Evolutionary conservation across 2,797 vertebrate species (phyloP), one percentile per base, ranked within the genome.

Genomic region (Choloepus didactylus): DNA sequence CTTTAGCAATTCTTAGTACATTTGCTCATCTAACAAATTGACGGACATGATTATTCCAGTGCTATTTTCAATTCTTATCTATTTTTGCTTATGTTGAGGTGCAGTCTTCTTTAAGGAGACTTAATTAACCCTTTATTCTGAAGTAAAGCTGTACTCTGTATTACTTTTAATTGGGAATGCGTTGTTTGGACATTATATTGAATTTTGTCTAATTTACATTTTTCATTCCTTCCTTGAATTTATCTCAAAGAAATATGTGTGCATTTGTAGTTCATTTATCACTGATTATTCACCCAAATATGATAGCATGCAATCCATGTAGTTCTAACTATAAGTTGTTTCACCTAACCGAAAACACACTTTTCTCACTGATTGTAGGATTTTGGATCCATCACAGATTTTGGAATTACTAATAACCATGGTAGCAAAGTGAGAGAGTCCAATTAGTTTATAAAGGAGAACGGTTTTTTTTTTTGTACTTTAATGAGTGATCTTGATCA

Each of bases 141-240:
- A 82, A 85, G 16, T 31, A 35, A 56, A 38, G 4, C 6, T 54
- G 12, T 38, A 12, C 3, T 29, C 38, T n/a, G 5, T 41, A 44
- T 15, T 60, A 51, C 27, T 91, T 92, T 92, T 85, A 44, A 70
- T 29, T 67, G 6, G 2, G 21, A 4, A 62, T 44, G 18, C 5
- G 31, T 51, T 90, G 7, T 76, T 92, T 79, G 12, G 46, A 67
- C 25, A 38, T 9, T 29, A 10, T 54, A 64, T 64, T 95, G 19
- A 85, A 59, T 84, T 96, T 94, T 70, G 6, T 56, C 23, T 93
- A 35, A 59, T 84, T 94, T 64, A 76, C 25, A 79, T 31, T 86
- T 92, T 88, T 93, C 21, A 59, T 23, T 89, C 95, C 54, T 82
- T 80, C 15, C 8, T 67, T 70, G 21, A 88, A 66, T 56, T 49